A percentile compares a stretch with the other conserved stretches of the same genome.
phyloP scores from a whole-genome alignment of 2,888 invertebrate genomes.

The Syrphus vitripennis region DNA sequence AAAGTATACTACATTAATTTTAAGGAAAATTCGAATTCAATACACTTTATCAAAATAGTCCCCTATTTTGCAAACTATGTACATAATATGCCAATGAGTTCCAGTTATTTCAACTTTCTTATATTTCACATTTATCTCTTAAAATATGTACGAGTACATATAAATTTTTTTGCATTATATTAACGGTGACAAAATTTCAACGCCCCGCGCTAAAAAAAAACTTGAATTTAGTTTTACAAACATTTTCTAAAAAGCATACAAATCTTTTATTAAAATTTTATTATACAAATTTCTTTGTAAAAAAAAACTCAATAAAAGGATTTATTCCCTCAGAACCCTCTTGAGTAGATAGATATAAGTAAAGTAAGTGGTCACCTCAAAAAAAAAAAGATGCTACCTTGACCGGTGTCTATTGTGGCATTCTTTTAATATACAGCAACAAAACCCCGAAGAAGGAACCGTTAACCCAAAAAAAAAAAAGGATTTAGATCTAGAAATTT shows the following conservation, averaged over 20 bases:
- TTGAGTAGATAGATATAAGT: conserved; percentile 14
- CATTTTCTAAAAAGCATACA: neutral
- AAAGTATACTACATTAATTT: too few relatives aligned
- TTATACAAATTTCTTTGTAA: conserved; percentile 43
- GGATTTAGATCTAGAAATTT: neutral
- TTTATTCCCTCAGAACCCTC: conserved; percentile 53
- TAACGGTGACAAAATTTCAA: conserved; percentile 9
- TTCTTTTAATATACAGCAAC: conserved; percentile 29
- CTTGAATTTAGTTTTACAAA: conserved; percentile 2
- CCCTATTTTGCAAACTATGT: neutral
- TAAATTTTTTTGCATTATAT: neutral
- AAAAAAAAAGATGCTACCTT: conserved; percentile 55
- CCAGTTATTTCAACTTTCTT: neutral
- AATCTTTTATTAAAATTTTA: conserved; percentile 33
- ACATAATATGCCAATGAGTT: too few relatives aligned
- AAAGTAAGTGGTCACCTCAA: conserved; percentile 60
- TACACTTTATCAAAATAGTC: neutral
- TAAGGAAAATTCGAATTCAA: neutral
- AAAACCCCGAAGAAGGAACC: conserved; percentile 35
- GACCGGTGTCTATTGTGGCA: conserved; percentile 61
- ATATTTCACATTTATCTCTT: conserved; percentile 11
- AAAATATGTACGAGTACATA: neutral
- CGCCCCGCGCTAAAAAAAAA: conserved; percentile 11
- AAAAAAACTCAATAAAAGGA: conserved; percentile 45
- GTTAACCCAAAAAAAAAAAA: conserved; percentile 45